Conservation (phyloP, 2,888 invertebrate species). For the Cordilura impudica region DNA sequence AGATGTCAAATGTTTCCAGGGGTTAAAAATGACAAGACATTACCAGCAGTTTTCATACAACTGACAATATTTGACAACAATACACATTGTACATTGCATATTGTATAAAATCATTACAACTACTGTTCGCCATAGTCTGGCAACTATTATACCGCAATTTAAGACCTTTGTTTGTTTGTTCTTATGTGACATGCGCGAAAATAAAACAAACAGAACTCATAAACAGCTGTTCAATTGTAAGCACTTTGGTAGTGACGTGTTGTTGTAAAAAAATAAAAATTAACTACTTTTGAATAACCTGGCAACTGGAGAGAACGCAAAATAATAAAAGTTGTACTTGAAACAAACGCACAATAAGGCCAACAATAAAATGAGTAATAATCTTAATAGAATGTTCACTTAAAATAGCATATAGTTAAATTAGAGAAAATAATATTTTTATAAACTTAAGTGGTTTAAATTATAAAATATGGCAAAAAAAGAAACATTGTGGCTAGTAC, state of each 20-base stretch:
- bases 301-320: too few species aligned
- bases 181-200: neutral
- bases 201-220: neutral
- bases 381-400: constrained; percentile 19
- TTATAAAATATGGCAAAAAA: constrained; percentile 47
- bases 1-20: too few species aligned
- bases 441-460: neutral
- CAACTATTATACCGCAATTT: too few species aligned
- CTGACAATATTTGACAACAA: too few species aligned
- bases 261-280: constrained; percentile 14
- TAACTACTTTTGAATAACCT: too few species aligned
- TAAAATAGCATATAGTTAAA: neutral
- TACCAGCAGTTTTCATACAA: too few species aligned
- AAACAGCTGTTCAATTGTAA: constrained; percentile 28
- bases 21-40: too few species aligned
- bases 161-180: too few species aligned
- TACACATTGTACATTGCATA: too few species aligned
- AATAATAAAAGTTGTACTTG: constrained; percentile 11
- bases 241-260: constrained; percentile 28
- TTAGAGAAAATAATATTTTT: neutral
- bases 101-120: too few species aligned
- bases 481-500: constrained; percentile 8
- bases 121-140: too few species aligned
- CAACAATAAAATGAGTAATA: constrained; percentile 44
- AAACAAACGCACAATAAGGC: constrained; percentile 1